phyloP scores from a whole-genome alignment of 2,113 vertebrate species.

The Tyrannus savana region DNA sequence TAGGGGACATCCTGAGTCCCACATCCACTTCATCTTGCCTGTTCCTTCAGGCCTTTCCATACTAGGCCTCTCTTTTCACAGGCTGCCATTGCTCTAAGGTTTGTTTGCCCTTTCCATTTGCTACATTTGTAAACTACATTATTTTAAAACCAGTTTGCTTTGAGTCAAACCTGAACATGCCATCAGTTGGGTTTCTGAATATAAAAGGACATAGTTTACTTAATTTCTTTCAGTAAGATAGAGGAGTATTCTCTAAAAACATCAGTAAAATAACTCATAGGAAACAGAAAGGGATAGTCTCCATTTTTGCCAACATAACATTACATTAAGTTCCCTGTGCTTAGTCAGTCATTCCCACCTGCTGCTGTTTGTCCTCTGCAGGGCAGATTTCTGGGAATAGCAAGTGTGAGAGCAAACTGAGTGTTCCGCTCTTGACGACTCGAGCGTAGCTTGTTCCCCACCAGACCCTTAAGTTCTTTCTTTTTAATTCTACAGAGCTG shows the following conservation, averaged over 20 bases:
- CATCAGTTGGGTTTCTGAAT: background rate
- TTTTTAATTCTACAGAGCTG: background rate
- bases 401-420: background rate
- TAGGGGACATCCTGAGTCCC: background rate
- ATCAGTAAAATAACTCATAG: background rate
- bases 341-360: conserved; percentile 1
- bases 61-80: background rate
- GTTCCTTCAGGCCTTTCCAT: background rate
- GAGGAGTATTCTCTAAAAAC: background rate
- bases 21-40: background rate
- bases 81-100: background rate
- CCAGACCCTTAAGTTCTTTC: background rate
- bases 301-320: background rate
- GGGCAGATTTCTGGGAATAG: background rate
- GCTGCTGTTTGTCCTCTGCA: conserved; percentile 19
- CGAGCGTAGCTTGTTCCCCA: background rate
- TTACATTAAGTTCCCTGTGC: background rate
- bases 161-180: background rate
- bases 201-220: background rate
- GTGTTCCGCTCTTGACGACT: background rate
- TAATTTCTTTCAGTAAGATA: background rate
- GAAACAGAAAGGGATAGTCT: background rate
- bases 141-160: background rate
- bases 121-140: background rate
- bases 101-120: background rate